These are phyloP conservation scores for Pygocentrus nattereri DNA, from an alignment of 2,797 vertebrate genomes.

Conservation along the genomic window DNA sequence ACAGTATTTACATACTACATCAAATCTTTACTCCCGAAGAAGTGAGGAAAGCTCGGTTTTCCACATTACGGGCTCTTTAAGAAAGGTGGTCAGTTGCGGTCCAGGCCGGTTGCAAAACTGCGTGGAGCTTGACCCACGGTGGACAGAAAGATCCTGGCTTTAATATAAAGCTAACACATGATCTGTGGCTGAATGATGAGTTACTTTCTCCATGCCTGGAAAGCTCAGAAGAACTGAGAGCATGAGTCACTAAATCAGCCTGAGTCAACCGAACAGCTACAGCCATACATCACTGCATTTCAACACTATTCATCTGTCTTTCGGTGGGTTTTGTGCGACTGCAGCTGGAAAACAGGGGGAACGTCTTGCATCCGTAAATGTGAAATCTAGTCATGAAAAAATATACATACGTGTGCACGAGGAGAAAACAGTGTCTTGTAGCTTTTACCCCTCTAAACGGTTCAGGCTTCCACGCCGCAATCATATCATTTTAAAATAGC, in stretches of 20 bases:
- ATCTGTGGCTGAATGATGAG: slow-evolving; percentile 9
- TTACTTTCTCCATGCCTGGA: slow-evolving; percentile 34
- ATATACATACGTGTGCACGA: neutral
- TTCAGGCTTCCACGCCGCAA: no score
- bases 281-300: neutral
- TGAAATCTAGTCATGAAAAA: slow-evolving; percentile 7
- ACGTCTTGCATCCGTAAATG: neutral
- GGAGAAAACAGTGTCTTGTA: no score
- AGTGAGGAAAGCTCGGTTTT: no score
- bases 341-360: neutral
- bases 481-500: neutral
- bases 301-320: neutral
- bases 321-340: neutral
- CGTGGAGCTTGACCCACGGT: neutral
- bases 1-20: no score
- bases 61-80: no score
- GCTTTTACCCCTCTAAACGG: neutral
- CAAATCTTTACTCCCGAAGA: no score
- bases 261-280: neutral
- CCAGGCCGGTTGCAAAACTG: no score
- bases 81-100: no score
- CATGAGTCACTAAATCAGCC: slow-evolving; percentile 30
- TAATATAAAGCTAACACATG: neutral
- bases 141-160: neutral
- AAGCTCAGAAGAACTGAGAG: neutral